These are phyloP conservation scores for Coleophora flavipennella DNA, from an alignment of 2,888 invertebrate species.

Conservation along the genomic window DNA sequence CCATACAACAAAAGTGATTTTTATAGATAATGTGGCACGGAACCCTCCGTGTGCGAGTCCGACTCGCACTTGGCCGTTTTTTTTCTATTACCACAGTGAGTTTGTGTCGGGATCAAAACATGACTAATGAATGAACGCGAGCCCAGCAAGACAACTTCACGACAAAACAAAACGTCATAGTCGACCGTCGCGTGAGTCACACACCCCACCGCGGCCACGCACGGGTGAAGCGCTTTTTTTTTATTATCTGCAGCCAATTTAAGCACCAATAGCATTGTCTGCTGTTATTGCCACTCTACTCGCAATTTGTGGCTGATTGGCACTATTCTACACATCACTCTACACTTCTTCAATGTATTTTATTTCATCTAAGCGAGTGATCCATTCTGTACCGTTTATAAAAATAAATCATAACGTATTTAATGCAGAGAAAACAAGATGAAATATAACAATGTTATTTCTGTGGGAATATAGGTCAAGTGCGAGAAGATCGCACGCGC, in stretches of 20 bases:
- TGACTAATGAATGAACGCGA: constrained; percentile 33
- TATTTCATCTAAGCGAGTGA: too few species aligned
- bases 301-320: constrained; percentile 1
- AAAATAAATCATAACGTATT: background rate
- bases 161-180: constrained; percentile 31
- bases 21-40: too few species aligned
- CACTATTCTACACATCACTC: background rate
- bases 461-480: too few species aligned
- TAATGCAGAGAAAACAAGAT: too few species aligned
- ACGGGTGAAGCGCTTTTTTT: constrained; percentile 38
- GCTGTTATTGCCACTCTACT: constrained; percentile 12
- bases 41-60: too few species aligned
- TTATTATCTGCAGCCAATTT: constrained; percentile 46
- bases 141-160: constrained; percentile 26
- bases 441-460: too few species aligned
- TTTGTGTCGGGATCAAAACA: constrained; percentile 16
- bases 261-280: constrained; percentile 43
- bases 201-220: constrained; percentile 20
- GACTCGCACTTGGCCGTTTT: too few species aligned
- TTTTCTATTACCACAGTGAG: background rate
- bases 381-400: too few species aligned
- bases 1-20: too few species aligned
- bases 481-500: too few species aligned
- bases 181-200: constrained; percentile 38
- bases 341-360: background rate